Evolutionary conservation across 2,888 invertebrate genomes (phyloP), one percentile per base, ranked within the genome.

Genomic region (Calephelis perditalis): DNA sequence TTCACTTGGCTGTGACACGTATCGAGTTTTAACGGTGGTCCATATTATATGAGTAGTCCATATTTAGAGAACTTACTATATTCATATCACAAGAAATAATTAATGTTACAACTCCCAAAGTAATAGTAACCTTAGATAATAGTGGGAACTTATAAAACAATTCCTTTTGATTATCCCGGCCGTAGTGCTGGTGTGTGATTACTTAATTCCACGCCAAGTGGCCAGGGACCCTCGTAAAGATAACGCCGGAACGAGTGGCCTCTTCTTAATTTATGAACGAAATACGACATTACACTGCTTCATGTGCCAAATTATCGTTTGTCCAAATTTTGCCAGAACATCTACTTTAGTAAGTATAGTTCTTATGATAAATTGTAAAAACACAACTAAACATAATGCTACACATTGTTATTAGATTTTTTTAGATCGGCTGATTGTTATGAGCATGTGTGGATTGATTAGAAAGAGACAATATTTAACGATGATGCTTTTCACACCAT

Each of bases 171-270:
- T 66, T 64, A 61, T 62, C 58, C 62, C 54, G 62, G 61, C 62
- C 60, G 62, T 63, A 61, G 61, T 57, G 62, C 78, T 77, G 76
- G 63, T 62, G 62, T 79, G 79, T 81, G 83, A 85, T 84, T 82
- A 83, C 84, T 84, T 84, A 84, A 84, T 85, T 82, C 82, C 77
- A 76, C 81, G 79, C 77, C 79, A 78, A 83, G 81, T 82, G 82
- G 79, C 75, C 81, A 75, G 72, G 73, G 76, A 81, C 83, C 82
- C 82, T 80, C 82, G 79, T 85, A 86, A 84, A 86, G 84, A 86
- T 85, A 86, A 83, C 79, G 74, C 77, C 52, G 73, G 75, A 82
- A 81, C 78, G 82, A 82, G 81, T 74, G 75, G 78, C 77, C 72
- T 77, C 76, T 75, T 76, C 81, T 78, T 85, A 84, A 84, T 84